These are phyloP conservation scores for Bettongia penicillata DNA, from an alignment of 2,113 vertebrate species.

Conservation along the genomic window DNA sequence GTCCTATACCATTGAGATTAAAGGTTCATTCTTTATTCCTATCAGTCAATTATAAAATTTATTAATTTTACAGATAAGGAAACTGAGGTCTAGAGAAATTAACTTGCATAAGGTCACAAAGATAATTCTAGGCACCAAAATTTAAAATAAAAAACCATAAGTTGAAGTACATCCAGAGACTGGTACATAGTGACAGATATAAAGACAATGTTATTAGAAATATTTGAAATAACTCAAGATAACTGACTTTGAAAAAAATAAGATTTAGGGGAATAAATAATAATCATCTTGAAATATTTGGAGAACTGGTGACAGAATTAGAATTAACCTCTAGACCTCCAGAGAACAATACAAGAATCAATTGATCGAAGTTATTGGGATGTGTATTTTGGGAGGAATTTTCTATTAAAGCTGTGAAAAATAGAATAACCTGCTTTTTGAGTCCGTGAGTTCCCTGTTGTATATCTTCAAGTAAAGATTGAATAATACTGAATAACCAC, in stretches of 20 bases:
- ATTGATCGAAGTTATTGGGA: not conserved
- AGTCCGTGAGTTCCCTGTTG: not conserved
- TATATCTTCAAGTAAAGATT: not conserved
- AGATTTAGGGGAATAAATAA: not conserved
- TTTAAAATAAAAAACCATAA: not conserved
- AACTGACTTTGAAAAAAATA: not conserved
- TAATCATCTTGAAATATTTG: not conserved
- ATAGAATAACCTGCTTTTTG: not conserved
- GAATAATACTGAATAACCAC: not conserved
- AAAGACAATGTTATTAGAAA: not conserved
- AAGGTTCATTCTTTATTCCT: not conserved
- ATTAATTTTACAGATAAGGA: not conserved
- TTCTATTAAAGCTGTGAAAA: not conserved
- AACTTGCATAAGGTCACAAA: not conserved
- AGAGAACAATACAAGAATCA: not conserved
- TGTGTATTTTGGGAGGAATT: not conserved
- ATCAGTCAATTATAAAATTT: not conserved
- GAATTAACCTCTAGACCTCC: not conserved
- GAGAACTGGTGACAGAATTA: not conserved
- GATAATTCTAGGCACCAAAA: not conserved
- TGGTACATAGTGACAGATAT: not conserved
- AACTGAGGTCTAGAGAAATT: not conserved
- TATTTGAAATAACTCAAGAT: not conserved
- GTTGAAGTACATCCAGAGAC: not conserved
- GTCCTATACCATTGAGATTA: not conserved